Conservation (phyloP, 2,113 vertebrate genomes). For the Eleginops maclovinus region DNA sequence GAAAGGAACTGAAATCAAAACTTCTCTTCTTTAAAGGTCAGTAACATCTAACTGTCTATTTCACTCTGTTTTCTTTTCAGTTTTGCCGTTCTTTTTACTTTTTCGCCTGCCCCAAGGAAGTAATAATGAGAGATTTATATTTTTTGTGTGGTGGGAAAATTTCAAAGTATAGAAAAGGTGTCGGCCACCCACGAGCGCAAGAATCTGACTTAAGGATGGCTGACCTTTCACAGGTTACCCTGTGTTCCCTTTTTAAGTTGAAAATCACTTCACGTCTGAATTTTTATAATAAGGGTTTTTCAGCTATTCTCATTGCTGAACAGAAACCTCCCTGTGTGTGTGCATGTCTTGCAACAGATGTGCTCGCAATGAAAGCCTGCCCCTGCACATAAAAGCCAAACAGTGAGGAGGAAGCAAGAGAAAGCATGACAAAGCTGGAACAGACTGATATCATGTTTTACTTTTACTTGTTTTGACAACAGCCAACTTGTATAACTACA, state of each 20-base stretch:
- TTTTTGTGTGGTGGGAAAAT: constrained; percentile 44
- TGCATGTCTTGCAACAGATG: constrained; percentile 56
- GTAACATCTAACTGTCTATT: constrained; percentile 69
- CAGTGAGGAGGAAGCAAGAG: constrained; percentile 57
- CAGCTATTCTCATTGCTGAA: constrained; percentile 8
- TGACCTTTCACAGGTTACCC: constrained; percentile 48
- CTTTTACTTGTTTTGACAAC: constrained; percentile 11
- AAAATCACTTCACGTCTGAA: constrained; percentile 25
- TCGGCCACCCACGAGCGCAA: constrained; percentile 18
- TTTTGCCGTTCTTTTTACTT: constrained; percentile 5
- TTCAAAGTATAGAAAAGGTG: constrained; percentile 30
- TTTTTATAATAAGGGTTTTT: background rate
- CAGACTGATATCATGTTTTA: constrained; percentile 30
- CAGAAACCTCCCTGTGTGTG: constrained; percentile 34
- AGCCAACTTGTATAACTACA: constrained; percentile 14
- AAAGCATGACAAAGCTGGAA: constrained; percentile 66
- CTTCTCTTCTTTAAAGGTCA: constrained; percentile 82
- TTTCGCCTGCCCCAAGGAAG: constrained; percentile 23
- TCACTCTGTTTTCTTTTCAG: constrained; percentile 19
- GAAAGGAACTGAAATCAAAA: constrained; percentile 79
- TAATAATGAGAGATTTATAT: constrained; percentile 41
- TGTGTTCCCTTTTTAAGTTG: constrained; percentile 11
- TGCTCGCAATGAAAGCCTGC: constrained; percentile 37
- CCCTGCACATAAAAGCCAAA: constrained; percentile 22
- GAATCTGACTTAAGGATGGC: constrained; percentile 52